These are phyloP conservation scores for Baccha elongata DNA, from an alignment of 2,888 invertebrate species.

Conservation along the genomic window DNA sequence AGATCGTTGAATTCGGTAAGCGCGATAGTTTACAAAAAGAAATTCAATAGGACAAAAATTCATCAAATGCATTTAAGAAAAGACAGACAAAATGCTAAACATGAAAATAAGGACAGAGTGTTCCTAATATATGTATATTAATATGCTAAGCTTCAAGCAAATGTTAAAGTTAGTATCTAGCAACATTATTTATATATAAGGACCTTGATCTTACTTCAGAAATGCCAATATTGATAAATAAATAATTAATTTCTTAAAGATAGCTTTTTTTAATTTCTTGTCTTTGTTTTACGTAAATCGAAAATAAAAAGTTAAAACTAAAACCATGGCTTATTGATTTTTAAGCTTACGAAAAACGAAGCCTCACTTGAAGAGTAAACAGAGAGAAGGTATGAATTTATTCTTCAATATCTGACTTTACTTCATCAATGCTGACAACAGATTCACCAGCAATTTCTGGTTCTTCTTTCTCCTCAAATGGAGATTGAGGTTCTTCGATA, in stretches of 20 bases:
- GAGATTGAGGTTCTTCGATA: constrained; percentile 70
- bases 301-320: constrained; percentile 28
- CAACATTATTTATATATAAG: constrained; percentile 45
- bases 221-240: constrained; percentile 38
- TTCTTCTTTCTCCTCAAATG: constrained; percentile 41
- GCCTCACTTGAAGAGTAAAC: constrained; percentile 62
- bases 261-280: constrained; percentile 23
- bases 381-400: constrained; percentile 20
- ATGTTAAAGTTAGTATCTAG: constrained; percentile 6
- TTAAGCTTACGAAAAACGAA: constrained; percentile 30
- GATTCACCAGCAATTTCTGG: constrained; percentile 27
- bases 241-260: constrained; percentile 47
- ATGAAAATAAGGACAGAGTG: constrained; percentile 63
- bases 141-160: constrained; percentile 19
- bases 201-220: constrained; percentile 66
- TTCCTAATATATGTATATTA: constrained; percentile 32
- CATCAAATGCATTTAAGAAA: constrained; percentile 66
- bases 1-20: constrained; percentile 57
- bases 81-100: constrained; percentile 30
- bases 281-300: constrained; percentile 46
- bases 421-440: constrained; percentile 58
- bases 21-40: constrained; percentile 41
- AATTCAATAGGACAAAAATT: constrained; percentile 40
- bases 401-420: constrained; percentile 56
- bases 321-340: constrained; percentile 38